Evolutionary conservation across 2,113 vertebrate genomes (phyloP).

Genomic region (Tragelaphus strepsiceros): DNA sequence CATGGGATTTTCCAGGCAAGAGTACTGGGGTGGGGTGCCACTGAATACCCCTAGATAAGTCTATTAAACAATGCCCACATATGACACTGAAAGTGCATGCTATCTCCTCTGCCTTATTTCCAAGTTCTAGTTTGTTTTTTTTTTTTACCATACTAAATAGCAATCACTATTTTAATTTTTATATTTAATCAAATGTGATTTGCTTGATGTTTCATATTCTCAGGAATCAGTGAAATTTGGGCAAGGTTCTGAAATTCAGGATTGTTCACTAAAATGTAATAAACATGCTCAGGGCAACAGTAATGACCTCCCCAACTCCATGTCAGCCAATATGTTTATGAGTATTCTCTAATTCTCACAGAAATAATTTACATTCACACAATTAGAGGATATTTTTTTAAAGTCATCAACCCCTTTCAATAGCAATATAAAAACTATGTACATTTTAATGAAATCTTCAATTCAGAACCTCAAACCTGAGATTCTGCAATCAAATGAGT

Average conservation of each 20-base stretch:
- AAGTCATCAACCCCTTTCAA: neutral
- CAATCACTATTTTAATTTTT: neutral
- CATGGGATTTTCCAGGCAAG: too few relatives aligned
- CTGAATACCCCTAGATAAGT: neutral
- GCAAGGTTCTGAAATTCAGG: neutral
- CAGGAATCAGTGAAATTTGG: neutral
- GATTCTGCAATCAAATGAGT: constrained; percentile 56
- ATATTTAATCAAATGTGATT: neutral
- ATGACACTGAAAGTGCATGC: neutral
- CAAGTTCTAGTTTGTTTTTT: neutral
- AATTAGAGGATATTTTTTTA: neutral
- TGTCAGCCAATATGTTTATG: neutral
- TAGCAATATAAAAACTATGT: neutral
- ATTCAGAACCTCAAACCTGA: neutral
- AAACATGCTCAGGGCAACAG: neutral
- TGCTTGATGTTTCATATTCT: neutral
- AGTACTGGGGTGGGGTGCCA: too few relatives aligned
- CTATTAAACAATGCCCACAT: neutral
- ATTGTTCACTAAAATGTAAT: neutral
- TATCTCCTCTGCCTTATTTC: neutral
- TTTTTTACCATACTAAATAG: neutral
- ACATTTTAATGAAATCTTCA: constrained; percentile 38
- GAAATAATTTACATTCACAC: neutral
- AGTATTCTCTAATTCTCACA: neutral
- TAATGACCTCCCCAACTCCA: neutral